Base-by-base conservation (phyloP, 2,797 vertebrate species). In the Enteromius argenteus region DNA sequence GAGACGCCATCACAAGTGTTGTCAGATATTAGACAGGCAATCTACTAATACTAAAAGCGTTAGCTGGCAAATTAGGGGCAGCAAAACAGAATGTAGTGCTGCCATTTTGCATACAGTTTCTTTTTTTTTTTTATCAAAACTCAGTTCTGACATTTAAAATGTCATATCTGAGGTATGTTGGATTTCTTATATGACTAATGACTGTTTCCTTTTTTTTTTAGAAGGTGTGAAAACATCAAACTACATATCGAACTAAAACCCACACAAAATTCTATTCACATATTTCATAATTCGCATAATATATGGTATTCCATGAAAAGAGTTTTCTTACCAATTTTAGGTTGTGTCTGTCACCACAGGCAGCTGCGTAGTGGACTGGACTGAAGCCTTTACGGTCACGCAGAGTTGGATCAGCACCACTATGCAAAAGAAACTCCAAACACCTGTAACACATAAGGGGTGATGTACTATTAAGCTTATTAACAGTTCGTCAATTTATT, bases 321-420 rank as follows among this genome's bases (percentile, higher is more conserved):
- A 44, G n/a, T 19, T 21, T 64, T 78, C 96, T 67, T 92, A 99
- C 98, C 96, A 98, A 94, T 91, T 99, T 97, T 15, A 99, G 95
- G 95, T 98, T 98, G 93, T 97, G 97, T 93, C 97, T 96, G 95
- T 97, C 98, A 92, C 98, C 97, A 0, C 97, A 96, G 85, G 98
- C 97, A 91, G 98, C 98, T 92, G 98, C 97, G 91, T 99, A 99
- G 95, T 99, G 98, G 91, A 99, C 97, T 84, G 98, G 97, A 69
- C 97, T 98, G 92, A 98, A 99, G 89, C 97, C 98, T 94, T 97
- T 97, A 86, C 94, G 95, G 93, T 99, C 97, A 93, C 97, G 97
- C 94, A 98, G 93, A 23, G 97, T 97, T 1, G 98, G 97, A 92
- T 99, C 98, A 84, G 98, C 97, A 89, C 97, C 97, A 73, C 97